A percentile compares a stretch with the other conserved stretches of the same genome.
phyloP scores from a whole-genome alignment of 2,113 vertebrate genomes.

The Mustelus asterias region DNA sequence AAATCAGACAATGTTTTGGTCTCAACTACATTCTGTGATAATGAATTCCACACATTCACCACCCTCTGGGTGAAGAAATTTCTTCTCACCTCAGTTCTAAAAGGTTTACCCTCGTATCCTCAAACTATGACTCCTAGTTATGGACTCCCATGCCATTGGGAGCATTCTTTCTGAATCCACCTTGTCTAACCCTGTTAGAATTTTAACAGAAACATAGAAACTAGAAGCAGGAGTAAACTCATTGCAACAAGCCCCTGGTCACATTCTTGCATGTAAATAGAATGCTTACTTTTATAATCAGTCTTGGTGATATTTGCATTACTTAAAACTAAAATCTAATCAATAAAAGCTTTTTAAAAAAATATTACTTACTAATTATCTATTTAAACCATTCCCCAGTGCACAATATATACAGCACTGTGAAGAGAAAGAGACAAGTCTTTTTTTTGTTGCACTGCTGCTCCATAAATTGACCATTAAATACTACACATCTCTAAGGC shows the following conservation, averaged over 20 bases:
- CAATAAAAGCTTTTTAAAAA: background rate
- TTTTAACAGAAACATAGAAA: no score
- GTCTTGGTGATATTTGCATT: background rate
- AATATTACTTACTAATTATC: background rate
- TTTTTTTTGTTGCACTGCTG: background rate
- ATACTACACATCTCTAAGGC: background rate
- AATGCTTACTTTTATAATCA: background rate
- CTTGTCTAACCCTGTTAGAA: no score
- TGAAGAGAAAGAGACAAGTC: background rate
- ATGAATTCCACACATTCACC: no score
- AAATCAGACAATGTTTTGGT: no score
- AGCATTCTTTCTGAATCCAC: no score
- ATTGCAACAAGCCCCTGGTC: background rate
- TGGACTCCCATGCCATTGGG: no score
- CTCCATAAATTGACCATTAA: background rate
- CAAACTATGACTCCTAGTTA: no score
- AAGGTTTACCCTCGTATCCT: no score
- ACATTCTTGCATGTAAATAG: background rate
- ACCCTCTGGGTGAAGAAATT: no score
- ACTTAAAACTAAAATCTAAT: background rate
- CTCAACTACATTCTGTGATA: no score
- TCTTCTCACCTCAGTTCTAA: no score
- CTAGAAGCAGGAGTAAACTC: no score
- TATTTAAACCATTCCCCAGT: background rate
- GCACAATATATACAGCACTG: background rate